Conservation (phyloP, 1,140 invertebrate species). For the Caenorhabditis brenneri region DNA sequence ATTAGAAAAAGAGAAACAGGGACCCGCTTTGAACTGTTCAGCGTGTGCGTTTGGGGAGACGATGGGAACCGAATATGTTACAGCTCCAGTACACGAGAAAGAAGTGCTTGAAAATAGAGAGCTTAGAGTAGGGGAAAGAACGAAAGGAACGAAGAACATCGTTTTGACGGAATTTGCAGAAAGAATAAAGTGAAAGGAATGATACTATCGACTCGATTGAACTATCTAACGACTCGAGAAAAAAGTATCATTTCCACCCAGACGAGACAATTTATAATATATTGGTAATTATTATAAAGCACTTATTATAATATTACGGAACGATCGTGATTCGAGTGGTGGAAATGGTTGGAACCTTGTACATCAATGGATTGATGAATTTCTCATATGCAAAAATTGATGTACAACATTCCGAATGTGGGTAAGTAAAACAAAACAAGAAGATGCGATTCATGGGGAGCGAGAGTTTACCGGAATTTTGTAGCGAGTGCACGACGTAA, state of each 20-base stretch:
- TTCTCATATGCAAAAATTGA: too few relatives aligned
- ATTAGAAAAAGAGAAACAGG: background rate
- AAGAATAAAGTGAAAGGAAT: background rate
- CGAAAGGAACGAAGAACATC: background rate
- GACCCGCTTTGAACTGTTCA: constrained; percentile 12
- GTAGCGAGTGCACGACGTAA: constrained; percentile 18
- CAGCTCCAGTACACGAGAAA: constrained; percentile 35
- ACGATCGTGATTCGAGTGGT: background rate
- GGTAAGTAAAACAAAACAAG: constrained; percentile 29
- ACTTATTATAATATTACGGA: constrained; percentile 16
- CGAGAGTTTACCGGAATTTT: constrained; percentile 16
- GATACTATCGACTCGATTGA: background rate
- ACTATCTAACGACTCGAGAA: background rate
- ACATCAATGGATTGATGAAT: background rate
- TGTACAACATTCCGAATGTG: background rate
- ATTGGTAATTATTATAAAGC: constrained; percentile 30
- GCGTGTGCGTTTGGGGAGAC: background rate
- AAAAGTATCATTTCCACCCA: background rate
- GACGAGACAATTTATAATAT: background rate
- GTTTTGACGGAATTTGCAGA: background rate
- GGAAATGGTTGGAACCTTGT: background rate
- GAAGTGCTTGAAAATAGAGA: background rate
- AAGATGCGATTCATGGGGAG: background rate
- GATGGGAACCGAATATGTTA: constrained; percentile 5
- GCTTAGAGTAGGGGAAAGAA: constrained; percentile 20